Percentiles rank a stretch among this genome's conserved stretches.
Conservation (phyloP, 2,113 vertebrate species). For the Procavia capensis region DNA sequence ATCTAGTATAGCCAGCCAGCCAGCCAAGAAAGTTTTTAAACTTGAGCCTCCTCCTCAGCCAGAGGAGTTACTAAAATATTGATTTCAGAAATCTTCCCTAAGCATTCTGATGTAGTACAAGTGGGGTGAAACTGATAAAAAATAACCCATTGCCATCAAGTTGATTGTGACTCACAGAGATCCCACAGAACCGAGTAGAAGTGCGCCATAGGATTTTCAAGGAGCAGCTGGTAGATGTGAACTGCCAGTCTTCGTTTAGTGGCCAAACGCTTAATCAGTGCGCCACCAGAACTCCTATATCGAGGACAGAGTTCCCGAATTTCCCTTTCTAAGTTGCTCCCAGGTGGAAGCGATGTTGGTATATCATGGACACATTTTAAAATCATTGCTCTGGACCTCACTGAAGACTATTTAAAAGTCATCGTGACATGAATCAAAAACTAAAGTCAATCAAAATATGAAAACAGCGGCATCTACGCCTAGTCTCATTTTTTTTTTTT, state of each 20-base stretch:
- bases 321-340: background rate
- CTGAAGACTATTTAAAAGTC: background rate
- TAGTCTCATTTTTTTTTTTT: background rate
- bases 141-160: no score
- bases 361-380: background rate
- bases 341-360: background rate
- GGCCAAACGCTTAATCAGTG: no score
- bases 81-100: background rate
- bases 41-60: background rate
- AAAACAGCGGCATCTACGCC: background rate
- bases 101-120: background rate
- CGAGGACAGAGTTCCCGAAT: background rate
- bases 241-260: no score
- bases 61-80: background rate
- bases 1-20: background rate
- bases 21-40: background rate
- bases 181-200: no score
- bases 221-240: no score
- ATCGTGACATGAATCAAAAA: background rate
- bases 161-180: no score
- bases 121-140: background rate
- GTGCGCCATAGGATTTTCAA: no score
- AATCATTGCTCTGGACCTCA: background rate
- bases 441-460: conserved; percentile 1
- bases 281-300: no score